Evolutionary conservation across 2,797 vertebrate species (phyloP).

Genomic region (Melanogrammus aeglefinus): DNA sequence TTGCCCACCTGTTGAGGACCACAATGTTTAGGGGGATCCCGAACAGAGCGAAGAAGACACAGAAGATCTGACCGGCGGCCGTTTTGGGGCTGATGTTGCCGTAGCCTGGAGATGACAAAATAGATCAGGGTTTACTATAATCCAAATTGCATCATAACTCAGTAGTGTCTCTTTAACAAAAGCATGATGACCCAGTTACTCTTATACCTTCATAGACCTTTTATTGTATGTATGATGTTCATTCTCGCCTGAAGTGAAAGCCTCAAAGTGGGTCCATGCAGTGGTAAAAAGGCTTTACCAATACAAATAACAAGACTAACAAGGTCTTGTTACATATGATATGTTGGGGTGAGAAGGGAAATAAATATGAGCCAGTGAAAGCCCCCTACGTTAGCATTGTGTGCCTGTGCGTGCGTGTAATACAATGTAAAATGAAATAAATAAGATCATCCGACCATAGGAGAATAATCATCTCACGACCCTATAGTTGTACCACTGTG

Average conservation of each 20-base stretch:
- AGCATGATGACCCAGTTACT: background rate
- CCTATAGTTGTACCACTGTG: constrained; percentile 78
- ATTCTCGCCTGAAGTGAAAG: background rate
- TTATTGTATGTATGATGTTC: background rate
- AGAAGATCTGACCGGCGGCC: constrained; percentile 82
- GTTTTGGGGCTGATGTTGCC: constrained; percentile 86
- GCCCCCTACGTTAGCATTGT: background rate
- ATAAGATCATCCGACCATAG: constrained; percentile 57
- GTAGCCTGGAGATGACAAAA: constrained; percentile 74
- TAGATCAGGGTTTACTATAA: constrained; percentile 5
- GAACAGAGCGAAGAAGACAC: constrained; percentile 86
- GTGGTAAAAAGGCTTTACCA: background rate
- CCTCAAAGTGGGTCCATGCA: background rate
- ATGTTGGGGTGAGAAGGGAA: background rate
- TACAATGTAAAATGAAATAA: background rate
- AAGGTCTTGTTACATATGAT: background rate
- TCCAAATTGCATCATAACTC: background rate
- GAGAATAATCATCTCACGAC: too few relatives aligned
- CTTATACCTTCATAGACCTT: background rate
- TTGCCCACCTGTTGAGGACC: constrained; percentile 85
- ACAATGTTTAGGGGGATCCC: constrained; percentile 90
- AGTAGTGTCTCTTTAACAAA: background rate
- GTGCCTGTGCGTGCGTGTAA: too few relatives aligned
- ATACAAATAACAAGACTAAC: background rate
- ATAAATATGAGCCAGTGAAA: background rate